Base-by-base conservation (phyloP, 1,140 invertebrate species). In the Drosophila takahashii region DNA sequence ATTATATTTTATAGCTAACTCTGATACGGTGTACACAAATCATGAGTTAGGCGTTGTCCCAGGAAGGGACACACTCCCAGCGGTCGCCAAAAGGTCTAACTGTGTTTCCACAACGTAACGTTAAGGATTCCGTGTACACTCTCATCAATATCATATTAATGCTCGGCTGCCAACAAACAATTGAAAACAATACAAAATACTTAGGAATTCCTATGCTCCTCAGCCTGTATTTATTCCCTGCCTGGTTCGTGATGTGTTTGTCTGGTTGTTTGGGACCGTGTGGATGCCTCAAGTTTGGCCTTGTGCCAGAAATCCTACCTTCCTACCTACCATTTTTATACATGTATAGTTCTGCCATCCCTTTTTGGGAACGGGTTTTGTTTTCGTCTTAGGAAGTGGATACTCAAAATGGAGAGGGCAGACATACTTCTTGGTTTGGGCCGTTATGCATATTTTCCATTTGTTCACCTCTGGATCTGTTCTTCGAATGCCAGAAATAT, bases 171-270 rank as follows among this genome's bases (percentile, higher is more conserved):
- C 81, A 81, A 67, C 81, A 86, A 86, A 86, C 81, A 86, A 86
- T 86, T 86, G 81, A 86, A 86, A 86, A 75, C 81, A 86, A 86
- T 86, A 86, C 81, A 86, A 86, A 86, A 86, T 86, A 86, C 81
- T 81, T 75, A 81, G 79, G 74, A 86, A 86, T 81, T 81, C 79
- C 32, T 65, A 77, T 47, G 57, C 56, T 70, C 70, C 50, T 73
- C 76, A 56, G 53, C 69, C 58, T 48, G 56, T 48, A 56, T 47
- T 62, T 66, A 62, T 54, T 69, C 37, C 36, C 45, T 34, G 26
- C 36, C 41, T 34, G 26, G 77, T 62, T 81, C 77, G 77, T 78
- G 80, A 81, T 77, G 77, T 86, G 74, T 75, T 48, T 65, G 58
- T 53, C 57, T 71, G 47, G 51, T 47, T 37, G 29, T 71, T 52